These are phyloP conservation scores for Acestrorhynchus altus DNA, from an alignment of 2,797 vertebrate genomes.

Conservation along the genomic window DNA sequence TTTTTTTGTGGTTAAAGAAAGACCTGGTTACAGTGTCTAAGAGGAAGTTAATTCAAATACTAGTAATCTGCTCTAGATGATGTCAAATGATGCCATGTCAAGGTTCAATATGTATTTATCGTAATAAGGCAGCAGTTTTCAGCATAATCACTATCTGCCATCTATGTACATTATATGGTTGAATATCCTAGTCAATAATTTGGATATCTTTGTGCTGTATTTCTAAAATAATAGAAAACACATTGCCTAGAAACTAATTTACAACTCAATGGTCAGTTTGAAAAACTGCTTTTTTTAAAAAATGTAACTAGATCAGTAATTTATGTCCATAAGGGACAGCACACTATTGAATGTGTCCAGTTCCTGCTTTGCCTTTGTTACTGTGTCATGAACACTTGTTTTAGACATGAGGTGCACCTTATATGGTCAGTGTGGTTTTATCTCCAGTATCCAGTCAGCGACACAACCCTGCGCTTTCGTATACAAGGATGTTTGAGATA, in stretches of 20 bases:
- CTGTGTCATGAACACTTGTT: conserved; percentile 75
- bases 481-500: conserved; percentile 10
- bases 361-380: conserved; percentile 64
- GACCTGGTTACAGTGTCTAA: background rate
- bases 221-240: background rate
- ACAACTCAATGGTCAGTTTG: too few species aligned
- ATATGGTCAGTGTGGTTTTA: conserved; percentile 46
- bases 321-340: conserved; percentile 2
- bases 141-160: too few species aligned
- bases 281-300: too few species aligned
- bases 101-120: background rate
- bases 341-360: background rate
- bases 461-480: conserved; percentile 27
- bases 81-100: background rate
- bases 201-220: background rate
- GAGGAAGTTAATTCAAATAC: background rate
- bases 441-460: conserved; percentile 36
- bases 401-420: conserved; percentile 6
- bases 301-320: background rate
- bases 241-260: background rate
- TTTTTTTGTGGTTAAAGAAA: background rate
- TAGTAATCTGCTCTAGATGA: background rate
- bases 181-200: background rate
- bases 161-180: too few species aligned
- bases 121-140: too few species aligned